phyloP scores from a whole-genome alignment of 2,797 vertebrate genomes.

The Carapus acus region DNA sequence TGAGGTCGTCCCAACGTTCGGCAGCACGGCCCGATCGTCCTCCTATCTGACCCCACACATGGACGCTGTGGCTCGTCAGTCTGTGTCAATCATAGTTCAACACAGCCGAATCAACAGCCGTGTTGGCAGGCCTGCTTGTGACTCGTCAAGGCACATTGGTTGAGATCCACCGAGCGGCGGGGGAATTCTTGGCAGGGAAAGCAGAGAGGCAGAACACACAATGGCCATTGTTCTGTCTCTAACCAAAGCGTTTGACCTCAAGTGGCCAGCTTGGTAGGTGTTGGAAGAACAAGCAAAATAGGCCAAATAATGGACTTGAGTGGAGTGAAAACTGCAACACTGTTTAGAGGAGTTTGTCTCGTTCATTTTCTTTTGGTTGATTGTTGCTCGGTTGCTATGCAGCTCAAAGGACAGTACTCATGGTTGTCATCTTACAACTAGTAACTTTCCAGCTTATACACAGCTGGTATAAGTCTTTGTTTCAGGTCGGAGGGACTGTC shows the following conservation, averaged over 20 bases:
- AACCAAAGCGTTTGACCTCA: slow-evolving; percentile 25
- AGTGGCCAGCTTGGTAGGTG: slow-evolving; percentile 13
- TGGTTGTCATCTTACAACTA: too few species aligned
- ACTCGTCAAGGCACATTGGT: slow-evolving; percentile 10
- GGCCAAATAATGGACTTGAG: slow-evolving; percentile 12
- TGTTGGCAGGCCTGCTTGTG: too few species aligned
- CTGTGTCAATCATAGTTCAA: slow-evolving; percentile 35
- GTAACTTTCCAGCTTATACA: too few species aligned
- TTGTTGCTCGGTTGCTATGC: too few species aligned
- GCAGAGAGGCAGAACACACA: slow-evolving; percentile 23
- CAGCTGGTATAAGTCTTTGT: too few species aligned
- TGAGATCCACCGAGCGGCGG: slow-evolving; percentile 12
- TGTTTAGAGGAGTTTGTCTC: neutral
- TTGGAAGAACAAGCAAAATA: slow-evolving; percentile 1
- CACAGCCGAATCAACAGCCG: slow-evolving; percentile 33
- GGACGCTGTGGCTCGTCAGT: slow-evolving; percentile 23
- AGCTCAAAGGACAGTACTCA: too few species aligned
- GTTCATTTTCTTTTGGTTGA: too few species aligned
- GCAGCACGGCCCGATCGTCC: slow-evolving; percentile 14
- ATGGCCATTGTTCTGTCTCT: slow-evolving; percentile 19
- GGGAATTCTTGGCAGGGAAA: slow-evolving; percentile 14
- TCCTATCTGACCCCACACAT: too few species aligned
- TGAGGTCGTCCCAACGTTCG: slow-evolving; percentile 27
- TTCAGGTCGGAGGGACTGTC: too few species aligned
- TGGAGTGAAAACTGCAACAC: slow-evolving; percentile 12